Base-by-base conservation (phyloP, 2,113 vertebrate species). In the Oryzias celebensis region DNA sequence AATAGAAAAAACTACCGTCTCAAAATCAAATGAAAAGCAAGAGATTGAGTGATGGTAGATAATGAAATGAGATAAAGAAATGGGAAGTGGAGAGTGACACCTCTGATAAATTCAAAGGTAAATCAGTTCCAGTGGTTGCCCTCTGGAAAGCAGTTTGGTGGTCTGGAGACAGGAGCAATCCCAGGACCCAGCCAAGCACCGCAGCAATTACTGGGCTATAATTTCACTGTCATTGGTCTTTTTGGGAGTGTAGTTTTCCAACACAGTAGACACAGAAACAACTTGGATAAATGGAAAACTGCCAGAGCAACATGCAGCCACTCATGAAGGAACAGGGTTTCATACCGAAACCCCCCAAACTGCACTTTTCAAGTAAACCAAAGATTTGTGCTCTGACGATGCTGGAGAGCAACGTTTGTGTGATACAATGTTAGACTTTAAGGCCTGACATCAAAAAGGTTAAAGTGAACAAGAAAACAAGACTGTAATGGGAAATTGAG, bases 81-180 rank as follows among this genome's bases (percentile, higher is more conserved):
- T 53, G 47, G 59, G 44, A 75, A 56, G 70, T 43, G 17, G 61
- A 54, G 50, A 68, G n/a, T 7, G 24, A 53, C 54, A 47, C 44
- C 62, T 73, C 48, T 45, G 58, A 81, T 72, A 76, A 65, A 85
- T 67, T 63, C 8, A 2, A 62, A 73, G 61, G 70, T 73, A 83
- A 83, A 88, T 85, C 82, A 82, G 84, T 85, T 86, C 78, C 82
- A 78, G 52, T 83, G 56, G 77, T 83, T 83, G 76, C 65, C 62
- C 75, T 49, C 64, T 72, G 66, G 70, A 74, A 82, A 70, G 75
- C 68, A 77, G 58, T 80, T 75, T 79, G 77, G 77, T 73, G 60
- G 77, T 64, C 31, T 76, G 54, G 76, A 80, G 78, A 80, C 59
- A 17, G 65, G 56, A 60, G 71, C 52, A 68, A 64, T 83, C 85